A percentile compares a stretch with the other conserved stretches of the same genome.
Evolutionary conservation across 2,113 vertebrate genomes (phyloP).

Genomic region (Myocastor coypus): DNA sequence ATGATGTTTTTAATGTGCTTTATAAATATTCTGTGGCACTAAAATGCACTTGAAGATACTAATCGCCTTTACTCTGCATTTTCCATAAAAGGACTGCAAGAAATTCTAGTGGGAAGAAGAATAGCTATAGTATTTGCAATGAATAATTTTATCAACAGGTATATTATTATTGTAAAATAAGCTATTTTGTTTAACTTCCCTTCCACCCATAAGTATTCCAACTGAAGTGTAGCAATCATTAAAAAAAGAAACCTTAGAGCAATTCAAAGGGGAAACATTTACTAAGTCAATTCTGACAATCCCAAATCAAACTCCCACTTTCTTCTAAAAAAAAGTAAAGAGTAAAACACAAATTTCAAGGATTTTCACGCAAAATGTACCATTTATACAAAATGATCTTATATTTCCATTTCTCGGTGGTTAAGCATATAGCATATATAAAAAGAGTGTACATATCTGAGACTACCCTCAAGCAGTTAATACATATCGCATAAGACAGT

Average conservation of each 20-base stretch:
- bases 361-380: constrained; percentile 32
- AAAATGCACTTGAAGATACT: constrained; percentile 25
- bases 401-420: constrained; percentile 1
- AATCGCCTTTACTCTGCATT: constrained; percentile 8
- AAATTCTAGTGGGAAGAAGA: not conserved
- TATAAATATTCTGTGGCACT: constrained; percentile 41
- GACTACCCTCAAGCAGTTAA: not conserved
- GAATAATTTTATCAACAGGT: constrained; percentile 21
- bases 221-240: not conserved
- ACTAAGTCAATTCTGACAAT: constrained; percentile 23
- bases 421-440: not conserved
- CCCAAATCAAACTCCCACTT: not conserved
- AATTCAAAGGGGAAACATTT: not conserved
- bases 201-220: not conserved
- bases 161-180: not conserved
- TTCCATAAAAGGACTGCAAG: not conserved
- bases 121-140: not conserved
- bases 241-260: not conserved
- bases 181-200: not conserved
- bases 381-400: not conserved
- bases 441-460: not conserved
- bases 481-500: not conserved
- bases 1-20: constrained; percentile 31
- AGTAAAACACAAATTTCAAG: not conserved
- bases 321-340: constrained; percentile 9